Conservation (phyloP, 2,888 invertebrate genomes). For the Agriopis leucophaearia region DNA sequence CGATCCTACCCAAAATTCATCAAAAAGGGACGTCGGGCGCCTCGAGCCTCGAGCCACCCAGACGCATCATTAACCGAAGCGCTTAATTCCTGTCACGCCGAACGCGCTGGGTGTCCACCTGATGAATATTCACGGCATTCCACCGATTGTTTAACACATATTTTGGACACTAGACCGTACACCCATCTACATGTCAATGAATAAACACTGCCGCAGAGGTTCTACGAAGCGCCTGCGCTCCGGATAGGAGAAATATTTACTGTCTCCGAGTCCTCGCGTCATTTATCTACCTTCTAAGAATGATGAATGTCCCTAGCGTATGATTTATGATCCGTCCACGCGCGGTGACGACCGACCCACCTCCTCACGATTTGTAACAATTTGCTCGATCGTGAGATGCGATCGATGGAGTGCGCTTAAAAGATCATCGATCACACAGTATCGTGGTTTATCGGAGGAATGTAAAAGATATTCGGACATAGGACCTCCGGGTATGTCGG, state of each 20-base stretch:
- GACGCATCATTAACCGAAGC: constrained; percentile 75
- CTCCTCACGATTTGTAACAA: constrained; percentile 86
- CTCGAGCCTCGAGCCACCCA: constrained; percentile 80
- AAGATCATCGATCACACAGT: constrained; percentile 82
- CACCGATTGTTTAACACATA: constrained; percentile 83
- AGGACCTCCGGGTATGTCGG: constrained; percentile 70
- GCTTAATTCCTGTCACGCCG: constrained; percentile 84
- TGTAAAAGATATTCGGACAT: constrained; percentile 79
- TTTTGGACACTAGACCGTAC: constrained; percentile 77
- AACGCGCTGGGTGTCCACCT: constrained; percentile 83
- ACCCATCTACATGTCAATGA: constrained; percentile 77
- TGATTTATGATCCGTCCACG: constrained; percentile 83
- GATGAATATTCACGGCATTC: constrained; percentile 85
- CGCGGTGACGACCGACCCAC: constrained; percentile 85
- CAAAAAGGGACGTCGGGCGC: constrained; percentile 75
- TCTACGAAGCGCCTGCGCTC: constrained; percentile 68
- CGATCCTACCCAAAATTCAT: constrained; percentile 75
- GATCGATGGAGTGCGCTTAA: constrained; percentile 81
- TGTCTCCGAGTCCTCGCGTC: constrained; percentile 78
- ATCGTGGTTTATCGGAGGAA: constrained; percentile 81
- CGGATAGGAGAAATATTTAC: constrained; percentile 80
- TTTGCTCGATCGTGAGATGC: constrained; percentile 86
- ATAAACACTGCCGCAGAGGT: constrained; percentile 72
- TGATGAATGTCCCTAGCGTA: constrained; percentile 82
- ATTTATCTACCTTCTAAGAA: constrained; percentile 86